phyloP scores from a whole-genome alignment of 1,140 invertebrate species.

The Heliconius hermathena region DNA sequence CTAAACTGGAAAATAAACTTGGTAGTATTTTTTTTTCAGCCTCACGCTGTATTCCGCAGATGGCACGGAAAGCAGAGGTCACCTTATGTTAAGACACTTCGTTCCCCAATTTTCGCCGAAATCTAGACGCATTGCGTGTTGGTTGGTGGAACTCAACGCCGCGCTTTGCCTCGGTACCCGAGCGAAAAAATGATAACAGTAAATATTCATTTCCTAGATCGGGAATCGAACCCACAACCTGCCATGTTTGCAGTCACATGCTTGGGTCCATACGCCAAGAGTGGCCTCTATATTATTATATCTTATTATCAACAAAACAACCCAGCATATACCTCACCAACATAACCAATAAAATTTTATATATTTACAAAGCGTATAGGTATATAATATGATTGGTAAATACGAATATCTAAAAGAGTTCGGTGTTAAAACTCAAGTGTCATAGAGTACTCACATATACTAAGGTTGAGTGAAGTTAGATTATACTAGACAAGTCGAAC shows the following conservation, averaged over 20 bases:
- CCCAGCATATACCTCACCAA: no score
- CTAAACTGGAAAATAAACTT: no score
- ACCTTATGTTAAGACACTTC: background rate
- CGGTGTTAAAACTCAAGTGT: background rate
- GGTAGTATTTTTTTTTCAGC: background rate
- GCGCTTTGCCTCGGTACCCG: background rate
- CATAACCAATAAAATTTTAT: background rate
- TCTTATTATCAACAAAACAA: no score
- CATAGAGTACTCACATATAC: background rate
- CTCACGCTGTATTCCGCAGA: background rate
- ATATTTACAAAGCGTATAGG: background rate
- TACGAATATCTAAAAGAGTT: background rate
- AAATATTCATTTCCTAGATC: background rate
- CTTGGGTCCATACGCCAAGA: background rate
- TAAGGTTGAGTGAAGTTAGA: conserved; percentile 6
- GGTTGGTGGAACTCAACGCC: background rate
- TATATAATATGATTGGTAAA: background rate
- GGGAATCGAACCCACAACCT: background rate
- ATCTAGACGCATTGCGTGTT: background rate
- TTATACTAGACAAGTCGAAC: conserved; percentile 19
- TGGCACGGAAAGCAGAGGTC: no score
- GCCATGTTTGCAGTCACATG: background rate
- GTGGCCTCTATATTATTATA: background rate
- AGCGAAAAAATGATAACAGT: background rate
- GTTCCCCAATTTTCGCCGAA: background rate